Evolutionary conservation across 2,797 vertebrate genomes (phyloP), one percentile per base, ranked within the genome.

Genomic region (Cirrhinus mrigala): DNA sequence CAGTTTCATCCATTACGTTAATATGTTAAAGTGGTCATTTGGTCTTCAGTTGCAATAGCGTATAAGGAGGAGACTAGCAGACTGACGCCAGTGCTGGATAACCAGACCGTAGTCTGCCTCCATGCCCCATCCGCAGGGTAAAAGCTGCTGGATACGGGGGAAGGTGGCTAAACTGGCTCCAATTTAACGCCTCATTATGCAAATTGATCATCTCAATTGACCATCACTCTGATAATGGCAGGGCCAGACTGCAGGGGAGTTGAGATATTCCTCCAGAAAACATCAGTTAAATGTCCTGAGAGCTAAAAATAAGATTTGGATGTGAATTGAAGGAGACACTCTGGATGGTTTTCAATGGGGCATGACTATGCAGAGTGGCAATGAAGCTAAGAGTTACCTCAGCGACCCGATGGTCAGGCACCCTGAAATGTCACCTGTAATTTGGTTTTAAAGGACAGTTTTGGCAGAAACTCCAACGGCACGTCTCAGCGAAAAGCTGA

Each of bases 141-240:
- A 90, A 91, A 89, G 89, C 92, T 90, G 90, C 92, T 85, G 91
- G 91, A 88, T 83, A 60, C 10, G 12, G 91, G 90, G 92, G 91
- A 90, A 87, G 86, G 73, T 85, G 92, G 90, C 89, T 91, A 92
- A 92, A 93, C 94, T 93, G 95, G 91, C 92, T 90, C 88, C 94
- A 95, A 96, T 96, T 95, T 96, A 95, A 96, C 94, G 95, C 94
- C 93, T 94, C 94, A 96, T 96, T 96, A 96, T 95, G 95, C 92
- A 96, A 96, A 96, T 96, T 94, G 94, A 94, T 95, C 94, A 94
- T 95, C 94, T 95, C 95, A 95, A 95, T 95, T 96, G 95, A 95
- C 95, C 94, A 94, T 95, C 94, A 89, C 91, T 94, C 90, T 87
- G 91, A 91, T 94, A 94, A 95, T 94, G 92, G 93, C 92, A 90